These are phyloP conservation scores for Cranoglanis bouderius DNA, from an alignment of 2,113 vertebrate species.

Conservation along the genomic window DNA sequence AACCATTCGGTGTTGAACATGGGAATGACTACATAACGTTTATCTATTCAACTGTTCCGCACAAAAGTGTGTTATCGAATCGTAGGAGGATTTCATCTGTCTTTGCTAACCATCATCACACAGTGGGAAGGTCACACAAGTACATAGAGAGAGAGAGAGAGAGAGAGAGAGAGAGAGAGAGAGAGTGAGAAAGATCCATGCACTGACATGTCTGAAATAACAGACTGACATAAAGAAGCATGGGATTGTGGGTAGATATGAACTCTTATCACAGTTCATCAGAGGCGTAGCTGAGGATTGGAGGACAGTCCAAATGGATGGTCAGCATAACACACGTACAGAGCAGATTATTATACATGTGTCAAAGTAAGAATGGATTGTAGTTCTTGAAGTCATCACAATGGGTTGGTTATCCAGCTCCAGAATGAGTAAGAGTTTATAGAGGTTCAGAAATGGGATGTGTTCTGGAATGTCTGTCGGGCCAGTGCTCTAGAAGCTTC, in stretches of 20 bases:
- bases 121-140: slow-evolving; percentile 51
- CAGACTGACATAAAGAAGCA: neutral
- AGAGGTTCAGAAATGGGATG: neutral
- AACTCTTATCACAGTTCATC: neutral
- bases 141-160: slow-evolving; percentile 13
- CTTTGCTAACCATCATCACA: neutral
- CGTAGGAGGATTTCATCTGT: neutral
- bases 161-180: slow-evolving; percentile 24
- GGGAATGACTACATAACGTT: neutral
- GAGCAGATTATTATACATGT: neutral
- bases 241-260: neutral
- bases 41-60: slow-evolving; percentile 4
- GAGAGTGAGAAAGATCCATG: neutral
- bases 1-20: neutral
- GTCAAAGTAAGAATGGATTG: neutral
- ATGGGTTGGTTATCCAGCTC: neutral
- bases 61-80: neutral
- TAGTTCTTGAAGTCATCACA: too few relatives aligned
- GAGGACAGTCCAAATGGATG: neutral
- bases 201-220: neutral
- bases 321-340: neutral
- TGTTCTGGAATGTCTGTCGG: neutral
- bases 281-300: neutral
- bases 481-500: neutral
- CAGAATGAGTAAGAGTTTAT: neutral